A percentile compares a stretch with the other conserved stretches of the same genome.
phyloP scores from a whole-genome alignment of 2,113 vertebrate species.

The Antennarius striatus region DNA sequence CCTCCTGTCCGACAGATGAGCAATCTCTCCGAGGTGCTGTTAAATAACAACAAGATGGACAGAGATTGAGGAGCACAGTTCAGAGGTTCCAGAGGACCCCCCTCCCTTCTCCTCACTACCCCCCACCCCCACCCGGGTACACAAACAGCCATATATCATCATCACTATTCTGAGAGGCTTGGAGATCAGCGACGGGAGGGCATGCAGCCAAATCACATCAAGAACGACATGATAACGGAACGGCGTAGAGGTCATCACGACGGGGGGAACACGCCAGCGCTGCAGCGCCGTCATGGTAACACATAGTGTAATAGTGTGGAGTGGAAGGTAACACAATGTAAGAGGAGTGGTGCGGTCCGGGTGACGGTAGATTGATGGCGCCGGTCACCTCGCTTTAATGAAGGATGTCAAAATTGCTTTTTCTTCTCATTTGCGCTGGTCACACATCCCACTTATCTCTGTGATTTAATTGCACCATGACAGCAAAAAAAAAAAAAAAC shows the following conservation, averaged over 20 bases:
- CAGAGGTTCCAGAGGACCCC: slow-evolving; percentile 42
- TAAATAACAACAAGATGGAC: slow-evolving; percentile 63
- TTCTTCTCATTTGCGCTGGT: slow-evolving; percentile 52
- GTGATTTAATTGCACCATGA: slow-evolving; percentile 31
- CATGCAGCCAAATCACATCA: slow-evolving; percentile 38
- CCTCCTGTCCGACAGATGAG: slow-evolving; percentile 8
- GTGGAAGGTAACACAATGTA: not conserved
- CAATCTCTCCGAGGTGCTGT: slow-evolving; percentile 37
- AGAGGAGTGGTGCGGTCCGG: not conserved
- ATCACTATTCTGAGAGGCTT: slow-evolving; percentile 59
- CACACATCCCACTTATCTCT: slow-evolving; percentile 40
- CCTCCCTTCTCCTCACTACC: not conserved
- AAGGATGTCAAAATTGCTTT: slow-evolving; percentile 50
- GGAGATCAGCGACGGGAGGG: slow-evolving; percentile 55
- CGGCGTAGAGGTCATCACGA: slow-evolving; percentile 3
- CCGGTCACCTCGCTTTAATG: slow-evolving; percentile 35
- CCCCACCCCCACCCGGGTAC: not conserved
- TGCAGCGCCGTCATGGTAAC: not conserved
- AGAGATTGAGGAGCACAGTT: slow-evolving; percentile 58
- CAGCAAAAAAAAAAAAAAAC: not conserved
- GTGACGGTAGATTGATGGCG: slow-evolving; percentile 16
- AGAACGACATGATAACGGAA: slow-evolving; percentile 35
- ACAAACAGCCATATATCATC: slow-evolving; percentile 61
- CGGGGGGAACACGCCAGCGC: slow-evolving; percentile 4
- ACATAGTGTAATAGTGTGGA: not conserved